Base-by-base conservation (phyloP, 2,888 invertebrate species). In the Nemotelus pantherinus region DNA sequence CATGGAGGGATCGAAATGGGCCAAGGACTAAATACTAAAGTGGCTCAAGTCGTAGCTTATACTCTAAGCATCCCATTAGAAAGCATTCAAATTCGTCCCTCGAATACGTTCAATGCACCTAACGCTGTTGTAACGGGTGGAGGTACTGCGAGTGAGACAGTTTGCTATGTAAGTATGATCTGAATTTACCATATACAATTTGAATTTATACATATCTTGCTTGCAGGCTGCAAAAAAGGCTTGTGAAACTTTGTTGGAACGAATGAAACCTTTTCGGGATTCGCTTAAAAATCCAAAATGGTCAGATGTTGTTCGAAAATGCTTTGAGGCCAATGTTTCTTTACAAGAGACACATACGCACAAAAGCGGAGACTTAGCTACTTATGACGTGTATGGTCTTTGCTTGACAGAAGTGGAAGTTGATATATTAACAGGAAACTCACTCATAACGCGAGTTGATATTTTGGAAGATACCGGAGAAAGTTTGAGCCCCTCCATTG, bases 1-100 rank as follows among this genome's bases (percentile, higher is more conserved):
- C 94, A 94, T 81, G 92, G 92, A 10, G 94, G 93, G 2, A 88
- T 93, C 47, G 94, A 94, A 88, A 90, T 92, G 83, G 96, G 96
- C 0, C 96, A 96, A 88, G 95, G 95, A 7, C 89, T 94, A 67
- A 91, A 90, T 79, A 93, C 93, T 0, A 93, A 93, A 88, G 90
- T 89, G 1, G 91, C 92, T 6, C 94, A 94, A 89, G 92, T 94
- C 0, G 93, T 91, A 77, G 94, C 94, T 0, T 90, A 92, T 80
- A 88, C 88, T 3, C 86, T 96, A 10, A 92, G 92, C 1, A 91
- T 95, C 80, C 90, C 92, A 2, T 80, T 95, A 71, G 90, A 91
- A 0, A 89, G 90, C 86, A 87, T 96, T 4, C 87, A 87, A 1
- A 90, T 95, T 0, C 92, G 92, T 82, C 90, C 92, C 0, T 90